Conservation (phyloP, 2,797 vertebrate genomes). For the Siniperca obscura region DNA sequence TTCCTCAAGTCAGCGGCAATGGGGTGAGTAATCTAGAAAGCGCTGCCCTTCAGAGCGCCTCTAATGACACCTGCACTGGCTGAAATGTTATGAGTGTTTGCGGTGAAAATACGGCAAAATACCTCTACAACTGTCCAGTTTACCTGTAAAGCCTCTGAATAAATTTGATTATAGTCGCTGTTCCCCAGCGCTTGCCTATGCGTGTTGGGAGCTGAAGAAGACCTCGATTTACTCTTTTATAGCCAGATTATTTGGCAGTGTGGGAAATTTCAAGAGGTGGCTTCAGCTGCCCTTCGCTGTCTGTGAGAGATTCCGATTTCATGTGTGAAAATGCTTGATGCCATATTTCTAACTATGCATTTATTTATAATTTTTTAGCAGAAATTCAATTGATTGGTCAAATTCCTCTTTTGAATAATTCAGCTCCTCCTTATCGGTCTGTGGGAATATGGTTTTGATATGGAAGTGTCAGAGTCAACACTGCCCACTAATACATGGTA, state of each 20-base stretch:
- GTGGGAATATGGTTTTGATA: slow-evolving; percentile 34
- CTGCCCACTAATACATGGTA: slow-evolving; percentile 59
- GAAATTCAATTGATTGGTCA: not conserved
- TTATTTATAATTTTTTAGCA: not conserved
- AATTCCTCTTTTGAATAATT: not conserved
- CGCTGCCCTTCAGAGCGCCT: slow-evolving; percentile 59
- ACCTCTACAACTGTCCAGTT: not conserved
- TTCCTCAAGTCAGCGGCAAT: slow-evolving; percentile 79
- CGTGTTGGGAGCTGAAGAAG: slow-evolving; percentile 18
- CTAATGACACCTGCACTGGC: slow-evolving; percentile 68
- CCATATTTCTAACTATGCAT: not conserved
- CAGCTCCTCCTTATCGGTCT: slow-evolving; percentile 9
- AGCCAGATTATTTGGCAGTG: slow-evolving; percentile 19
- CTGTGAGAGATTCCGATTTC: slow-evolving; percentile 21
- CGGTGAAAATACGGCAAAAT: slow-evolving; percentile 31
- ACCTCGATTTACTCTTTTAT: slow-evolving; percentile 15
- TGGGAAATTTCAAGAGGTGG: slow-evolving; percentile 7
- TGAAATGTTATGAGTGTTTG: slow-evolving; percentile 23
- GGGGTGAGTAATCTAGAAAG: slow-evolving; percentile 82
- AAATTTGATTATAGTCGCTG: not conserved
- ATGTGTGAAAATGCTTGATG: slow-evolving; percentile 11
- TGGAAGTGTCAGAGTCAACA: slow-evolving; percentile 68
- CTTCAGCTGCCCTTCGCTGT: not conserved
- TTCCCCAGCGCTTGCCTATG: slow-evolving; percentile 14
- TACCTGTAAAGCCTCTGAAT: slow-evolving; percentile 6